Evolutionary conservation across 1,140 invertebrate genomes (phyloP), one percentile per base, ranked within the genome.

Genomic region (Bombus sibiricus): DNA sequence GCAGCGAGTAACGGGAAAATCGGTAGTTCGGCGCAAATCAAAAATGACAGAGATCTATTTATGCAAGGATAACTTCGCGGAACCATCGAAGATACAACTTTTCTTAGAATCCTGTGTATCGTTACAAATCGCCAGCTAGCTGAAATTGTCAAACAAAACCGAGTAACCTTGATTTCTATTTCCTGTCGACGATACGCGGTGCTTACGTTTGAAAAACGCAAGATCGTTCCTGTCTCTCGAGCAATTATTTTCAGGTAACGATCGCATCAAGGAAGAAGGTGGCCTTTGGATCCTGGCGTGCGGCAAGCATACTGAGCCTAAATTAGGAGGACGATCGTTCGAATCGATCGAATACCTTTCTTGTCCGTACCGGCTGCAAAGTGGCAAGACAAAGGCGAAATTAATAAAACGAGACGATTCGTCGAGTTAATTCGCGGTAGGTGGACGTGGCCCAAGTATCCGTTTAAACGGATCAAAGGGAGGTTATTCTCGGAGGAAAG

Each of bases 321-420:
- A 32, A 22, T 18, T 39, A 73, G 15, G 1, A 12, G 13, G 57
- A 62, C 9, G 25, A 59, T 39, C 15, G 39, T n/a, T 3, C 37
- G 0, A 64, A 28, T 32, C 22, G 32, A 41, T 75, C 22, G 12
- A 85, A 64, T 93, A 92, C 89, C 92, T 92, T 78, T 91, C 62
- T 73, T 47, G 57, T 93, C 90, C 92, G 88, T 83, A 79, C 92
- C 91, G 57, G 41, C 89, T 92, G 84, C 85, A 83, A 47, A 34
- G 15, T 43, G n/a, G 47, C 15, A 10, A 76, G 13, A 37, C 1
- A 74, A 32, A 34, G 22, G 39, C 4, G 25, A 37, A 87, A 62
- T 87, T 89, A 87, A 81, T 85, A 83, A 74, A 90, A 90, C 39
- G 86, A 85, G 62, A 84, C 5, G 68, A 62, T 83, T 53, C 47